Base-by-base conservation (phyloP, 2,113 vertebrate genomes). In the Neodontobutis hainanensis region DNA sequence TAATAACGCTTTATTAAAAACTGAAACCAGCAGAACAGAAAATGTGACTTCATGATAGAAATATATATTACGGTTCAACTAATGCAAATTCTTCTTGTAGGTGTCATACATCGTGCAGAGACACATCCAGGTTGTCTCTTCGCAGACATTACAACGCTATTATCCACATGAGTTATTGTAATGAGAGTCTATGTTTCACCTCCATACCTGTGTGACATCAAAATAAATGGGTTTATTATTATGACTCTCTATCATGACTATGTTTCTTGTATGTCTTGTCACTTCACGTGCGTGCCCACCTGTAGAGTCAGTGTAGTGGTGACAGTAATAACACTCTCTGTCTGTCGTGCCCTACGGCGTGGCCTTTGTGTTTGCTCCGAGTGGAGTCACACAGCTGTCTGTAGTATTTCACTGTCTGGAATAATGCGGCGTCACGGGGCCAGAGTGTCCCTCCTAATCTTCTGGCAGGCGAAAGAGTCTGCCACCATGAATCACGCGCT, bases 341-440 rank as follows among this genome's bases (percentile, higher is more conserved):
- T 11, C 68, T 73, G 50, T 56, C 19, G 56, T 65, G 74, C 61
- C 77, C 67, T 14, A 4, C 68, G 75, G 49, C 75, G 36, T 3
- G 48, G 68, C 65, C 80, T 85, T 80, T 81, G 77, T 89, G 80
- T 84, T 81, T 42, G 45, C 55, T 49, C 44, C 68, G 58, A 14
- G 46, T 69, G 65, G 81, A 82, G 64, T 61, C 84, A 84, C 83
- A 87, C 85, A 87, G 86, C 83, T 86, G 85, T 87, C 79, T 83
- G 45, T 58, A 68, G 70, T 85, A 84, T 85, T 85, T 87, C 73
- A 80, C 80, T 75, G 70, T 80, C 73, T 77, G 49, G 57, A 85
- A 83, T 80, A 80, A 82, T 83, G 81, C 61, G 16, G 19, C 75
- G 51, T 86, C 82, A 85, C 70, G 51, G 57, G 75, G 61, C 73